Evolutionary conservation across 2,888 invertebrate genomes (phyloP).

Genomic region (Tinea pellionella): DNA sequence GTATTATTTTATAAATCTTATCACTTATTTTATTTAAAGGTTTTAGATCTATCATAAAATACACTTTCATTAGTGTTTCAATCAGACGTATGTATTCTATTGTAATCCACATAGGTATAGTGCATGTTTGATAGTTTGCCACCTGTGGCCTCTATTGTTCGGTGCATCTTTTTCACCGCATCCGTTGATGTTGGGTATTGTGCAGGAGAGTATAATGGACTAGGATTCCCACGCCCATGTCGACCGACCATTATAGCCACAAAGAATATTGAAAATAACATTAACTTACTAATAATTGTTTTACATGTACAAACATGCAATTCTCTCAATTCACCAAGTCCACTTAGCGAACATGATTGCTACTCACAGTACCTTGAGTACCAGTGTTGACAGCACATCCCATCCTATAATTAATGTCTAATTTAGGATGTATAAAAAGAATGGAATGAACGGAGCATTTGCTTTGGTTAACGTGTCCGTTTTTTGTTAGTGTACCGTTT

Average conservation of each 20-base stretch:
- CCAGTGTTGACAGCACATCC: no score
- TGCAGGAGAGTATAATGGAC: conserved; percentile 31
- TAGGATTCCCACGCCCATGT: conserved; percentile 41
- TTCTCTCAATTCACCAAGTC: no score
- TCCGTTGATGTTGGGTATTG: conserved; percentile 37
- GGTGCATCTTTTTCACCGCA: conserved; percentile 39
- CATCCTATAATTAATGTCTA: no score
- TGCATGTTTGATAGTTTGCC: conserved; percentile 6
- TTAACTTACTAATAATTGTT: background rate
- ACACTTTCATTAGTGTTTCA: background rate
- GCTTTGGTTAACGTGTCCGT: no score
- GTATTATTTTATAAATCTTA: no score
- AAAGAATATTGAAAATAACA: background rate
- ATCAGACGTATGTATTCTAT: background rate
- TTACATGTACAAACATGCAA: background rate
- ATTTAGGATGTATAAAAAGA: no score
- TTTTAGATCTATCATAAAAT: background rate
- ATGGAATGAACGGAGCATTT: no score
- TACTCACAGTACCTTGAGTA: no score
- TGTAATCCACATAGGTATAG: background rate
- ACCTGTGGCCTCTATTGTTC: conserved; percentile 8
- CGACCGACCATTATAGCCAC: conserved; percentile 3
- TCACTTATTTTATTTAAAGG: no score
- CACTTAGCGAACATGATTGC: no score
- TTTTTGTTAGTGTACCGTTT: no score